phyloP scores from a whole-genome alignment of 2,797 vertebrate species.

The Sphenopsis melanotis region DNA sequence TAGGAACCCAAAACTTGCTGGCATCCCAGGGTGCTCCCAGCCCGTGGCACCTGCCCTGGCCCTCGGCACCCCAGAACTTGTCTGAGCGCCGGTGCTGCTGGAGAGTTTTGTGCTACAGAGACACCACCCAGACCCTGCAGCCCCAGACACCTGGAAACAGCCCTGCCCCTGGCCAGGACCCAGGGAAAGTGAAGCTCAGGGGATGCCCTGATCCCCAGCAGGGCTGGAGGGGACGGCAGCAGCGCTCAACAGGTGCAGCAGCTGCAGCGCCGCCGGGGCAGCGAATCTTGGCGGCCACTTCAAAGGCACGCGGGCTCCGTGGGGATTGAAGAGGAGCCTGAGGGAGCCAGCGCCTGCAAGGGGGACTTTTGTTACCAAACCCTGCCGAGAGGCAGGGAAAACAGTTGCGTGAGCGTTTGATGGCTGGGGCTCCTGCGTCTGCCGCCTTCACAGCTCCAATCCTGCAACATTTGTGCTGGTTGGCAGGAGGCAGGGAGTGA shows the following conservation, averaged over 20 bases:
- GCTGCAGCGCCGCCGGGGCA: neutral
- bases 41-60: neutral
- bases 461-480: slow-evolving; percentile 16
- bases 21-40: neutral
- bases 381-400: slow-evolving; percentile 31
- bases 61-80: rapidly evolving
- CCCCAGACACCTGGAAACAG: neutral
- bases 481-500: neutral
- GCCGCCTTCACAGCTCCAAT: slow-evolving; percentile 35
- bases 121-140: neutral
- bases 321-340: neutral
- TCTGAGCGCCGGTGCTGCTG: rapidly evolving
- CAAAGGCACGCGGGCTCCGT: neutral
- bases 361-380: slow-evolving; percentile 51
- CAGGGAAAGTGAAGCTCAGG: rapidly evolving
- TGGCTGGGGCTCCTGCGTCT: slow-evolving; percentile 23
- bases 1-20: neutral
- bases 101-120: rapidly evolving
- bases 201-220: rapidly evolving
- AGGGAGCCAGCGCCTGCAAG: slow-evolving; percentile 2
- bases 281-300: neutral
- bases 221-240: rapidly evolving
- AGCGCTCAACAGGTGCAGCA: neutral
- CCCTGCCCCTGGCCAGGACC: neutral
- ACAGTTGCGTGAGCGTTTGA: slow-evolving; percentile 16